A percentile compares a stretch with the other conserved stretches of the same genome.
phyloP scores from a whole-genome alignment of 2,888 invertebrate genomes.

The Fragum sueziense region DNA sequence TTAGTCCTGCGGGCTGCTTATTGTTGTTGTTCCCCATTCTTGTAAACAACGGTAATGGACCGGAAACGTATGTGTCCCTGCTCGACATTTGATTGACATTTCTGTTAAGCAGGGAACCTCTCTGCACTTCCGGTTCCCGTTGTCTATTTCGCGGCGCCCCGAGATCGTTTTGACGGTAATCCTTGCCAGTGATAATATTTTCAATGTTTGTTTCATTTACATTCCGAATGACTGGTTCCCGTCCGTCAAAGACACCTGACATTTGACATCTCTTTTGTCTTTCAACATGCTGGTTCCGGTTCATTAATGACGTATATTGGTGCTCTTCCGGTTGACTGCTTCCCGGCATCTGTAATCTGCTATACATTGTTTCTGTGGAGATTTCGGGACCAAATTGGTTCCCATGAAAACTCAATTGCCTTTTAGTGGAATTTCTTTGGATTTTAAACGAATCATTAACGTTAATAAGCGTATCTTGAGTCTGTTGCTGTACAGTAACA shows the following conservation, averaged over 20 bases:
- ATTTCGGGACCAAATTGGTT: not conserved
- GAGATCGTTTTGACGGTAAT: not conserved
- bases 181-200: not conserved
- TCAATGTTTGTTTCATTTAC: constrained; percentile 11
- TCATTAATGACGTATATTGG: constrained; percentile 10
- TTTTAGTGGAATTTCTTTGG: constrained; percentile 17
- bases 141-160: not conserved
- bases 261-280: constrained; percentile 3
- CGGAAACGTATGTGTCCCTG: constrained; percentile 1
- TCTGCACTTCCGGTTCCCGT: constrained; percentile 1
- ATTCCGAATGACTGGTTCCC: not conserved
- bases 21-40: constrained; percentile 1
- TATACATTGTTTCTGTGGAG: not conserved
- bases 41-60: constrained; percentile 21
- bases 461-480: not conserved
- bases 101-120: constrained; percentile 15
- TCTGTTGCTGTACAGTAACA: not conserved
- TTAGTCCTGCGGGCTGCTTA: not conserved
- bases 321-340: constrained; percentile 11
- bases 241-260: not conserved
- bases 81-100: constrained; percentile 14
- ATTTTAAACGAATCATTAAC: not conserved
- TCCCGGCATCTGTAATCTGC: not conserved
- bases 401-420: constrained; percentile 22
- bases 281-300: constrained; percentile 15